phyloP scores from a whole-genome alignment of 2,888 invertebrate genomes.

The Diarsia rubi region DNA sequence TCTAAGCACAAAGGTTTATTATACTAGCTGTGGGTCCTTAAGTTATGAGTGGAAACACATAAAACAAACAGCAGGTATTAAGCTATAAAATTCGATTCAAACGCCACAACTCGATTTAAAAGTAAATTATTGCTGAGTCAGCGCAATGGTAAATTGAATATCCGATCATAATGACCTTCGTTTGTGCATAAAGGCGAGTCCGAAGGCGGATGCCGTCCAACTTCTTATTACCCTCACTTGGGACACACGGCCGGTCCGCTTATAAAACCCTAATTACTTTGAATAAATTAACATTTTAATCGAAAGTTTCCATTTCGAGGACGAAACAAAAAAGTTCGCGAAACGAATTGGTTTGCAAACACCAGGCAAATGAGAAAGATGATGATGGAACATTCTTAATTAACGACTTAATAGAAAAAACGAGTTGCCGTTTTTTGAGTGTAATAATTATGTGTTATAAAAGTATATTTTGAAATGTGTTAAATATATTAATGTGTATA shows the following conservation, averaged over 20 bases:
- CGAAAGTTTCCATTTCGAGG: slow-evolving; percentile 70
- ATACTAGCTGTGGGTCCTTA: slow-evolving; percentile 57
- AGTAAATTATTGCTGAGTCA: slow-evolving; percentile 84
- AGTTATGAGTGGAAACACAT: slow-evolving; percentile 66
- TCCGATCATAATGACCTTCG: slow-evolving; percentile 85
- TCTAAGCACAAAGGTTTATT: slow-evolving; percentile 46
- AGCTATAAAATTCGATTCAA: slow-evolving; percentile 76
- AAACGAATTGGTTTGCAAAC: slow-evolving; percentile 75
- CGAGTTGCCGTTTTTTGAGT: slow-evolving; percentile 48
- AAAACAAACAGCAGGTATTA: slow-evolving; percentile 74
- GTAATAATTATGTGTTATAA: slow-evolving; percentile 54
- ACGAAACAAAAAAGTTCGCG: slow-evolving; percentile 69
- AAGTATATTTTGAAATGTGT: slow-evolving; percentile 45
- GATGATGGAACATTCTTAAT: slow-evolving; percentile 64
- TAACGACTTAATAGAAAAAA: slow-evolving; percentile 62
- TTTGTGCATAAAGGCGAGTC: slow-evolving; percentile 82
- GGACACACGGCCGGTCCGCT: slow-evolving; percentile 69
- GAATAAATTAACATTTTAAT: slow-evolving; percentile 78
- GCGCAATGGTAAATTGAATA: slow-evolving; percentile 86
- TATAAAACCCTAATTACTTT: slow-evolving; percentile 74
- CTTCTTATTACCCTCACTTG: slow-evolving; percentile 80
- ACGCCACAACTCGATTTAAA: slow-evolving; percentile 82
- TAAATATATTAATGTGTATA: slow-evolving; percentile 44
- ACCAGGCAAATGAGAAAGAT: slow-evolving; percentile 68
- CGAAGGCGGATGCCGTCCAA: slow-evolving; percentile 77